phyloP scores from a whole-genome alignment of 1,140 invertebrate species.

The Ostrea edulis region DNA sequence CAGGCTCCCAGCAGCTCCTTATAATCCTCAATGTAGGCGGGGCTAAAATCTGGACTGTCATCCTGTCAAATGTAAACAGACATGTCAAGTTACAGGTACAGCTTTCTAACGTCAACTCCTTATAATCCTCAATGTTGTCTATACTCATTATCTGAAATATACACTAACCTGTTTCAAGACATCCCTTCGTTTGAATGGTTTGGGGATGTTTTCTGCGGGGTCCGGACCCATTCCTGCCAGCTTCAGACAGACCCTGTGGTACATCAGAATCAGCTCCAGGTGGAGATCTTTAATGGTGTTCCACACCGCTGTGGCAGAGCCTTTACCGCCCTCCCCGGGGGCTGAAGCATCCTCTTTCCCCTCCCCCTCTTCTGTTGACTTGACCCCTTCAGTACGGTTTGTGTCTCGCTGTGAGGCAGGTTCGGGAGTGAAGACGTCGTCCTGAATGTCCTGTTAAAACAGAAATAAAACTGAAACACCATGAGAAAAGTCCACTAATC shows the following conservation, averaged over 20 bases:
- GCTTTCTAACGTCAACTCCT: not conserved
- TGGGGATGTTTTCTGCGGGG: conserved; percentile 52
- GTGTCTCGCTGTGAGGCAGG: conserved; percentile 47
- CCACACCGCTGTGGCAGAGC: conserved; percentile 70
- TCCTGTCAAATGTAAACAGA: conserved; percentile 38
- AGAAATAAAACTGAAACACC: not conserved
- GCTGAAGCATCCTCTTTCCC: conserved; percentile 54
- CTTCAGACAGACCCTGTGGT: conserved; percentile 77
- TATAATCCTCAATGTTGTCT: conserved; percentile 14
- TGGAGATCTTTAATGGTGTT: conserved; percentile 78
- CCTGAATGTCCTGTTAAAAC: conserved; percentile 72
- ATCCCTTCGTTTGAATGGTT: conserved; percentile 65
- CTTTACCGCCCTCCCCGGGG: conserved; percentile 58
- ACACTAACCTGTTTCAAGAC: conserved; percentile 60
- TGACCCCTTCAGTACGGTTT: conserved; percentile 36
- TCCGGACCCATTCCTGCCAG: conserved; percentile 67
- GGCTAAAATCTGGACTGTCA: not conserved
- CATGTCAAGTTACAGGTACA: not conserved
- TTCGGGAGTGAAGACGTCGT: conserved; percentile 71
- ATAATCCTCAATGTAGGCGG: conserved; percentile 65
- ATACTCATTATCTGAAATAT: not conserved
- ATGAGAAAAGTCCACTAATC: not conserved
- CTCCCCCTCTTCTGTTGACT: conserved; percentile 34
- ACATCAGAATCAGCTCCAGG: conserved; percentile 77
- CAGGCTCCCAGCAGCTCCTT: conserved; percentile 69